Conservation (phyloP, 2,113 vertebrate species). For the Grammomys surdaster region DNA sequence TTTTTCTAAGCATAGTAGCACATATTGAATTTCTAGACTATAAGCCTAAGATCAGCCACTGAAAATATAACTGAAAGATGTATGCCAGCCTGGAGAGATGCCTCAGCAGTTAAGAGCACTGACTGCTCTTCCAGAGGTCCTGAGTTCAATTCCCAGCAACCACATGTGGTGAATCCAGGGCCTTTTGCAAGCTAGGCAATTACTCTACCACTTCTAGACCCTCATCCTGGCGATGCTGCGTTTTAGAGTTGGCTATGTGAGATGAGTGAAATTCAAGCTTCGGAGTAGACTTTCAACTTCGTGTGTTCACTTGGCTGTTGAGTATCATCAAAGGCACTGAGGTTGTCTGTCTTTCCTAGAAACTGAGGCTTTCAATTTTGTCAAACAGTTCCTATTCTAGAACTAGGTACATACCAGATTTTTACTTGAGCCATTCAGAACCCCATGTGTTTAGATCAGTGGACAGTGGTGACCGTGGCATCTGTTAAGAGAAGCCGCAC, state of each 20-base stretch:
- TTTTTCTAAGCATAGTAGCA: background rate
- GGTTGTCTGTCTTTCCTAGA: background rate
- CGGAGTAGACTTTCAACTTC: background rate
- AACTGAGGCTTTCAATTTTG: slow-evolving; percentile 1
- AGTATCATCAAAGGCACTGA: background rate
- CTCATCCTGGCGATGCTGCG: background rate
- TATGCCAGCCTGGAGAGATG: background rate
- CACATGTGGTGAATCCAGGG: background rate
- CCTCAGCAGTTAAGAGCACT: too few species aligned
- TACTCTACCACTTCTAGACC: background rate
- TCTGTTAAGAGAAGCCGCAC: background rate
- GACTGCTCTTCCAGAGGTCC: too few species aligned
- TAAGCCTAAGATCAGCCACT: background rate
- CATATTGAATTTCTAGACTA: background rate
- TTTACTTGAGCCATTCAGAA: background rate
- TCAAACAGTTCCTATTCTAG: background rate
- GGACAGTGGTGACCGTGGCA: slow-evolving; percentile 1
- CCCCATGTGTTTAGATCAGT: background rate
- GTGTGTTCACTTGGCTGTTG: background rate
- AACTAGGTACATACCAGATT: background rate
- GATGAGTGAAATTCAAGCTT: slow-evolving; percentile 11
- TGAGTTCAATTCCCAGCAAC: too few species aligned
- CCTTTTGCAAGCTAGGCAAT: background rate
- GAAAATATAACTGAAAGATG: background rate
- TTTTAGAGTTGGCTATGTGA: background rate